phyloP scores from a whole-genome alignment of 2,113 vertebrate species.

The Chamaetylas fuelleborni region DNA sequence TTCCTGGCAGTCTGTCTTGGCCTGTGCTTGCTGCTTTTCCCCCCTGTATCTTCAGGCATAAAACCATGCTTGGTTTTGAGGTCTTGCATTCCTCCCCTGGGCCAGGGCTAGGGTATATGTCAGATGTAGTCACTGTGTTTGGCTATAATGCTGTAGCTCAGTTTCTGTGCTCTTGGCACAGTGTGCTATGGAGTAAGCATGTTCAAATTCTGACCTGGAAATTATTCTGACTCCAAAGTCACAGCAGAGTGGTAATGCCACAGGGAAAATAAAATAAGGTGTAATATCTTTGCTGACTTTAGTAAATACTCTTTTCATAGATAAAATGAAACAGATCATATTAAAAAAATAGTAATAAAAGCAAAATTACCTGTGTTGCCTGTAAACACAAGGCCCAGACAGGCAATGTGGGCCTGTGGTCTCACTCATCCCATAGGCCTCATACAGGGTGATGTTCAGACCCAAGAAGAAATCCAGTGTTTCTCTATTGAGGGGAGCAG shows the following conservation, averaged over 20 bases:
- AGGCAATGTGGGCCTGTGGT: slow-evolving; percentile 87
- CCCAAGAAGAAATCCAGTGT: slow-evolving; percentile 83
- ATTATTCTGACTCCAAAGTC: not conserved
- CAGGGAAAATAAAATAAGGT: not conserved
- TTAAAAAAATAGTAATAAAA: not conserved
- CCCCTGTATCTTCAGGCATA: not conserved
- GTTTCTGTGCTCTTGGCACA: not conserved
- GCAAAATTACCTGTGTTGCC: slow-evolving; percentile 74
- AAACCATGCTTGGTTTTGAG: not conserved
- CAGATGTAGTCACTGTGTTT: not conserved
- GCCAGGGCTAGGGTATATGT: not conserved
- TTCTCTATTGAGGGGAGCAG: slow-evolving; percentile 82
- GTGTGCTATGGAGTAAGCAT: rapidly evolving
- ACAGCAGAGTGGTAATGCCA: not conserved
- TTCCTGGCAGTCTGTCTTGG: not conserved
- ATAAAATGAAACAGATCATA: not conserved
- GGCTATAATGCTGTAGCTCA: not conserved
- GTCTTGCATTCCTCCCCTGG: not conserved
- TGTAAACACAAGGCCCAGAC: slow-evolving; percentile 78
- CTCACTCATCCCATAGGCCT: slow-evolving; percentile 90
- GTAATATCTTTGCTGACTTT: not conserved
- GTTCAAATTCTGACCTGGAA: not conserved
- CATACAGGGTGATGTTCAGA: slow-evolving; percentile 83
- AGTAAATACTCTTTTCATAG: not conserved
- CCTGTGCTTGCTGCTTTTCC: not conserved